A percentile compares a stretch with the other conserved stretches of the same genome.
Conservation (phyloP, 2,797 vertebrate genomes). For the Cirrhinus molitorella region DNA sequence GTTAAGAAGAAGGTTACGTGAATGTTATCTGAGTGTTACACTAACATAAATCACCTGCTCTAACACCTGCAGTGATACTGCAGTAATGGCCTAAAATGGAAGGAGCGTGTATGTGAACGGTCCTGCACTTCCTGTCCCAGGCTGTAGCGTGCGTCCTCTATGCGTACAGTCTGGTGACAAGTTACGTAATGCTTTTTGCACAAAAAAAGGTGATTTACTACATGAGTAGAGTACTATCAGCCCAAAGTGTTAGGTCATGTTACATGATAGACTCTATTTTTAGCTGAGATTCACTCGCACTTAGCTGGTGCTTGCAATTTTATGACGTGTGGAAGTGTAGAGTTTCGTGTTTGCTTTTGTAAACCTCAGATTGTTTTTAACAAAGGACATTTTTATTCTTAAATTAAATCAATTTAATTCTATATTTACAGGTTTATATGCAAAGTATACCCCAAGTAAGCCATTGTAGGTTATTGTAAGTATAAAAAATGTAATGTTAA, state of each 20-base stretch:
- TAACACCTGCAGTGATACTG: constrained; percentile 53
- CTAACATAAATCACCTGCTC: not conserved
- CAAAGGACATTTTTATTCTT: not conserved
- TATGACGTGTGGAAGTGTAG: not conserved
- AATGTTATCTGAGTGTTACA: constrained; percentile 7
- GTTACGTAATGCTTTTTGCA: not conserved
- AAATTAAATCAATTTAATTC: not conserved
- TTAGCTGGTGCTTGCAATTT: not conserved
- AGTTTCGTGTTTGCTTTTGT: not conserved
- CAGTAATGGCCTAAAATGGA: constrained; percentile 7
- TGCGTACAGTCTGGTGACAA: not conserved
- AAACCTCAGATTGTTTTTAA: not conserved
- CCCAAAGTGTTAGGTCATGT: constrained; percentile 19
- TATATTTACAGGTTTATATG: not conserved
- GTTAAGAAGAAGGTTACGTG: constrained; percentile 8
- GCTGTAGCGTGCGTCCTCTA: constrained; percentile 21
- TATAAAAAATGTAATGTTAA: too few relatives aligned
- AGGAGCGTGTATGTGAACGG: constrained; percentile 60
- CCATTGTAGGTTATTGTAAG: too few relatives aligned
- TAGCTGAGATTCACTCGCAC: not conserved
- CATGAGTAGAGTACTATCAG: not conserved
- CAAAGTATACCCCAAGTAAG: not conserved
- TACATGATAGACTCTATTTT: not conserved
- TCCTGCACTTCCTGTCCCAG: constrained; percentile 81
- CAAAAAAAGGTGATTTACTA: not conserved